Conservation (phyloP, 2,888 invertebrate genomes). For the Ichneumoninae sp. region DNA sequence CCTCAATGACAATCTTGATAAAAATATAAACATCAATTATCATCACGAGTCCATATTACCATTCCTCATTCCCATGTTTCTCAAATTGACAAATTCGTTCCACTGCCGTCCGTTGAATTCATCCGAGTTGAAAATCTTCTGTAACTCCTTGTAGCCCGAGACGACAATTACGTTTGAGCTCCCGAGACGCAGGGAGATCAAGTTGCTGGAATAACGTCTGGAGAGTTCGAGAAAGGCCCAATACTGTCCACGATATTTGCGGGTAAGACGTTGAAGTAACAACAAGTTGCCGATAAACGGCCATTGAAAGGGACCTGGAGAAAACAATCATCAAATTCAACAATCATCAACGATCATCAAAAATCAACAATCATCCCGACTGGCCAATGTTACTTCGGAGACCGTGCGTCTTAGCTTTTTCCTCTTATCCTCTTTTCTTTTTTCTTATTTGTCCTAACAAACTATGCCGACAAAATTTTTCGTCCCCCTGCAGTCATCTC, state of each 20-base stretch:
- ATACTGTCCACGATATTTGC: constrained; percentile 76
- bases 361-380: too few species aligned
- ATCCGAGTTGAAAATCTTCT: constrained; percentile 86
- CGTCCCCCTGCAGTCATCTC: too few species aligned
- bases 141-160: constrained; percentile 85
- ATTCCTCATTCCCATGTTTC: constrained; percentile 88
- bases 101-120: constrained; percentile 89
- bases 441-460: too few species aligned
- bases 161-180: constrained; percentile 83
- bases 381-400: too few species aligned
- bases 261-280: constrained; percentile 70
- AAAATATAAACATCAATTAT: too few species aligned
- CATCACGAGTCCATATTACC: constrained; percentile 79
- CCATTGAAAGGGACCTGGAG: constrained; percentile 80
- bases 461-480: too few species aligned
- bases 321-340: not conserved
- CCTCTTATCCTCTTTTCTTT: too few species aligned
- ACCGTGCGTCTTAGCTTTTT: too few species aligned
- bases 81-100: constrained; percentile 88
- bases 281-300: constrained; percentile 78
- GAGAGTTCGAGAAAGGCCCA: constrained; percentile 76
- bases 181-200: constrained; percentile 75
- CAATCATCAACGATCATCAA: too few species aligned
- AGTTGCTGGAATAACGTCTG: constrained; percentile 74
- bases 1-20: not conserved